Percentiles rank a stretch among this genome's conserved stretches.
phyloP scores from a whole-genome alignment of 1,140 invertebrate genomes.

The Neomicropteryx cornuta region DNA sequence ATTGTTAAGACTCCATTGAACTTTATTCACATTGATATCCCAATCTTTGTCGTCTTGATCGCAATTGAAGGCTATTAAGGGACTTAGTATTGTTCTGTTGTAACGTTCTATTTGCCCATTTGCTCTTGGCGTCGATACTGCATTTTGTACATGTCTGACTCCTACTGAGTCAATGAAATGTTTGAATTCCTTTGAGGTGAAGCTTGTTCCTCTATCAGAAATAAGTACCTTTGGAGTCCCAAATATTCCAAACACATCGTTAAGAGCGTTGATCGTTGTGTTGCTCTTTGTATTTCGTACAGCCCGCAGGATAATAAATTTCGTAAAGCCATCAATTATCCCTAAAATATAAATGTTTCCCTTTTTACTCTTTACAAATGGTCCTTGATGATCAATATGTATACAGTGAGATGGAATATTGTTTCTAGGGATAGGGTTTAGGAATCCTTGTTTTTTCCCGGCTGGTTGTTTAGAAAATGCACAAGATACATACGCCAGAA shows the following conservation, averaged over 20 bases:
- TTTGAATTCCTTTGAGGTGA: conserved; percentile 3
- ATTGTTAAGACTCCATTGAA: conserved; percentile 8
- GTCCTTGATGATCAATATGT: conserved; percentile 14
- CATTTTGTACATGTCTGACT: conserved; percentile 5
- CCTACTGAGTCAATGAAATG: conserved; percentile 4
- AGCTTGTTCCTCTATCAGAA: conserved; percentile 8
- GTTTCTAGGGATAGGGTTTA: conserved; percentile 12
- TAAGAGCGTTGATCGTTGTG: conserved; percentile 3
- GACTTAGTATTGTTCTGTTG: background rate
- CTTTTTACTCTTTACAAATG: conserved; percentile 9
- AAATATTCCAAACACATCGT: conserved; percentile 4
- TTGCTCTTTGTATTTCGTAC: conserved; percentile 5
- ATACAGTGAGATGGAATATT: conserved; percentile 9
- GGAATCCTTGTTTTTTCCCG: conserved; percentile 12
- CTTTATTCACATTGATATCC: conserved; percentile 5
- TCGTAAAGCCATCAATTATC: conserved; percentile 19
- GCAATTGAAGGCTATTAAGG: background rate
- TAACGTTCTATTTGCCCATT: conserved; percentile 8
- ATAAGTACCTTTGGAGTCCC: conserved; percentile 5
- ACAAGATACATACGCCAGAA: conserved; percentile 10
- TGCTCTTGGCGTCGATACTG: conserved; percentile 4
- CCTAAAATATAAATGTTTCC: conserved; percentile 17
- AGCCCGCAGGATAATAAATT: conserved; percentile 9
- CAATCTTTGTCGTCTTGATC: conserved; percentile 5
- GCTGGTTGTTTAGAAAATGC: conserved; percentile 6